Percentiles rank a stretch among this genome's conserved stretches.
phyloP scores from a whole-genome alignment of 1,140 invertebrate genomes.

The Aricia agestis region DNA sequence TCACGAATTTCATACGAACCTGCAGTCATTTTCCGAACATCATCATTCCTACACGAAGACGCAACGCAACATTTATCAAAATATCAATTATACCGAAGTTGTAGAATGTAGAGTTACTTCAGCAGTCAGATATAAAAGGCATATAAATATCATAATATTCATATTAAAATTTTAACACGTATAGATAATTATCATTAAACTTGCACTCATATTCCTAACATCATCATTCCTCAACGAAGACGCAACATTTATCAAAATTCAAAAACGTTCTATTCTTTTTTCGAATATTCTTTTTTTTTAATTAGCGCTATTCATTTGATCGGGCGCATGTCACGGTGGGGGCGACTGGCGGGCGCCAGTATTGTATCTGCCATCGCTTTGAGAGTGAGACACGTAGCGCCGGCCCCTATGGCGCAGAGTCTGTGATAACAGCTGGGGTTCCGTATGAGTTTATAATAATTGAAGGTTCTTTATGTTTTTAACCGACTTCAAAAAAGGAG shows the following conservation, averaged over 20 bases:
- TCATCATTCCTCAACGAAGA: not conserved
- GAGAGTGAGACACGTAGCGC: conserved; percentile 51
- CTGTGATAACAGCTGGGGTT: not conserved
- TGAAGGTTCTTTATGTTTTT: too few species aligned
- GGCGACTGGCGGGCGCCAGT: conserved; percentile 45
- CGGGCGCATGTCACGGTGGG: conserved; percentile 33
- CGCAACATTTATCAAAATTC: conserved; percentile 30
- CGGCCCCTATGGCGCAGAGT: conserved; percentile 19
- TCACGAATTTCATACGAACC: too few species aligned
- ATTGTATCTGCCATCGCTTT: conserved; percentile 53
- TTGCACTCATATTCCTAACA: too few species aligned
- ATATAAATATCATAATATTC: too few species aligned
- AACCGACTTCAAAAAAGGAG: too few species aligned
- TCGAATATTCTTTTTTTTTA: conserved; percentile 1
- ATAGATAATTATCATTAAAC: too few species aligned
- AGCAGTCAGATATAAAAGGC: too few species aligned
- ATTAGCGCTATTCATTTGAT: conserved; percentile 25
- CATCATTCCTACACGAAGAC: too few species aligned
- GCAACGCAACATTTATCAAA: conserved; percentile 30
- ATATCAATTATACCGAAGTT: too few species aligned
- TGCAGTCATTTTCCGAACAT: too few species aligned
- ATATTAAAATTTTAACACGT: too few species aligned
- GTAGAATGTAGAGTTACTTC: too few species aligned
- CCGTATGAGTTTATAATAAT: not conserved
- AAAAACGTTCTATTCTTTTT: conserved; percentile 16